These are phyloP conservation scores for Triops cancriformis DNA, from an alignment of 1,140 invertebrate species.

Conservation along the genomic window DNA sequence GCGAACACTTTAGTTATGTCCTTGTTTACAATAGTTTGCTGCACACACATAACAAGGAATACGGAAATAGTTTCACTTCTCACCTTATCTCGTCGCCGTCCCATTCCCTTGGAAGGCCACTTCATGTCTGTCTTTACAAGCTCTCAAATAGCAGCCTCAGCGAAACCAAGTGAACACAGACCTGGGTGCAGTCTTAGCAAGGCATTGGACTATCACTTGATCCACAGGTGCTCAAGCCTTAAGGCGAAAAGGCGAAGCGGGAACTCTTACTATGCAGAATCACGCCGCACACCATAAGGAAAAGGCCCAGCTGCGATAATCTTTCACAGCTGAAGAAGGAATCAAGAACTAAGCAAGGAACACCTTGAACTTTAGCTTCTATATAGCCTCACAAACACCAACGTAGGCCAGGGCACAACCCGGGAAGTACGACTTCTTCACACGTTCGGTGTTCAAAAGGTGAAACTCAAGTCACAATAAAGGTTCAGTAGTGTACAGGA, in stretches of 20 bases:
- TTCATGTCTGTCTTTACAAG: background rate
- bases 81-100: constrained; percentile 6
- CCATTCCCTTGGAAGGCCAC: constrained; percentile 12
- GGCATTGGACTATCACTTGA: background rate
- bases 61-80: constrained; percentile 7
- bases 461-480: too few relatives aligned
- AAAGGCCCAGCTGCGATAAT: background rate
- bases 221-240: constrained; percentile 9
- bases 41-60: background rate
- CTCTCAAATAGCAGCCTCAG: background rate
- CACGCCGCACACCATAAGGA: background rate
- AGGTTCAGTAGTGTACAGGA: too few relatives aligned
- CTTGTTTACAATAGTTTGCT: too few relatives aligned
- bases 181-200: background rate
- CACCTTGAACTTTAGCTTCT: background rate
- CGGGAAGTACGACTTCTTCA: too few relatives aligned
- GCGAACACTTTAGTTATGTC: too few relatives aligned
- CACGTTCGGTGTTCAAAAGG: too few relatives aligned
- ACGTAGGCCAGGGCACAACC: too few relatives aligned
- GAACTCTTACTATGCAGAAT: background rate
- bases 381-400: background rate
- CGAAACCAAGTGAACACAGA: background rate
- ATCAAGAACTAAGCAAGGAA: background rate
- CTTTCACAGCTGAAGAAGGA: background rate
- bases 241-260: background rate